These are phyloP conservation scores for Panzeria rudis DNA, from an alignment of 2,888 invertebrate genomes.

Conservation along the genomic window DNA sequence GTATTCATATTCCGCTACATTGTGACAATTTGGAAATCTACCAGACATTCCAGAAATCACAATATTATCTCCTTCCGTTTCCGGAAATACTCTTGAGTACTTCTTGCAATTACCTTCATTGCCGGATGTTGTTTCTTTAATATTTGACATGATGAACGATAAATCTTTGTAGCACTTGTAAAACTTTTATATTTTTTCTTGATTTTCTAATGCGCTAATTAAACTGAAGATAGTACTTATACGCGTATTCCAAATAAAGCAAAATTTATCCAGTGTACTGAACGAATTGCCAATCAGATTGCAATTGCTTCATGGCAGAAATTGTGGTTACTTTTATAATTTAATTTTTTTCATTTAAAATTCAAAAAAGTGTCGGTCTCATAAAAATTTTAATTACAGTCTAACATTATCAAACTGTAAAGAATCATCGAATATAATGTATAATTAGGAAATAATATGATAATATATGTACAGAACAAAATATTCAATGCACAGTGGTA, in stretches of 20 bases:
- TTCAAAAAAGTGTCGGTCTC: slow-evolving; percentile 72
- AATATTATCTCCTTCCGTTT: slow-evolving; percentile 84
- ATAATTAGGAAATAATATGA: slow-evolving; percentile 43
- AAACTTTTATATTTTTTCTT: background rate
- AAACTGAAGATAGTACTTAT: background rate
- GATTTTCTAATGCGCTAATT: background rate
- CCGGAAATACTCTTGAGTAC: slow-evolving; percentile 79
- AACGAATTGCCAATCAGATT: slow-evolving; percentile 79
- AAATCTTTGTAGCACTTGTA: background rate
- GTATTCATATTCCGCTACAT: slow-evolving; percentile 86
- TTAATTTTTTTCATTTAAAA: slow-evolving; percentile 75
- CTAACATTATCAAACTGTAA: slow-evolving; percentile 12
- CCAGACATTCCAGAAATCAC: slow-evolving; percentile 87
- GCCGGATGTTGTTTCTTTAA: slow-evolving; percentile 17
- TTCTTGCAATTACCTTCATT: slow-evolving; percentile 77
- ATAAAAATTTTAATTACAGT: slow-evolving; percentile 54
- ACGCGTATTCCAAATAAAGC: slow-evolving; percentile 62
- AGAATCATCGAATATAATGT: background rate
- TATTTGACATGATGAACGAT: slow-evolving; percentile 41
- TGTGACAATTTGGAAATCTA: slow-evolving; percentile 87
- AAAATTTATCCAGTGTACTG: slow-evolving; percentile 61
- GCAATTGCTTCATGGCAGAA: slow-evolving; percentile 78
- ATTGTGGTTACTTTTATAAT: slow-evolving; percentile 76
- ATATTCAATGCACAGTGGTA: slow-evolving; percentile 15
- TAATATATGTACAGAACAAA: slow-evolving; percentile 29